phyloP scores from a whole-genome alignment of 2,797 vertebrate genomes.

The Phyllotis vaccarum region DNA sequence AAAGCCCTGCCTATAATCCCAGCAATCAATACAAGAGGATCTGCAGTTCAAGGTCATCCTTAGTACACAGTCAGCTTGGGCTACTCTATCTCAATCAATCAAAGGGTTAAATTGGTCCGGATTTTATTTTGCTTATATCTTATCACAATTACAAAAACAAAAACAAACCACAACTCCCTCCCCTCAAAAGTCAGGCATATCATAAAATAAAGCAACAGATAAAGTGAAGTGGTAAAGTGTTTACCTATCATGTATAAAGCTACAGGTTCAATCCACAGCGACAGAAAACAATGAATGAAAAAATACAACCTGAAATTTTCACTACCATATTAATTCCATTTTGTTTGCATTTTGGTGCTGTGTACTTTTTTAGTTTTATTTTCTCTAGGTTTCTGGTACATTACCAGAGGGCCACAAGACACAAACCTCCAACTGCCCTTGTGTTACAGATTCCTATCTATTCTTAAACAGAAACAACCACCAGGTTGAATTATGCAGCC shows the following conservation, averaged over 20 bases:
- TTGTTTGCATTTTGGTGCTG: background rate
- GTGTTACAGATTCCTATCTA: no score
- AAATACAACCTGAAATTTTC: background rate
- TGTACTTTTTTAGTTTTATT: background rate
- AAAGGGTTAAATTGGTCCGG: background rate
- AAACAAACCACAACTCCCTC: background rate
- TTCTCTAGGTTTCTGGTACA: background rate
- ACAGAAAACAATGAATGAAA: background rate
- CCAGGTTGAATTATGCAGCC: background rate
- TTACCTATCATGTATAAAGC: background rate
- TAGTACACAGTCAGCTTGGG: background rate
- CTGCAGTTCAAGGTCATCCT: background rate
- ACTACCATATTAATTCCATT: background rate
- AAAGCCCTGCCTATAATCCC: background rate
- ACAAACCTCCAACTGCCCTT: background rate
- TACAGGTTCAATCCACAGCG: background rate
- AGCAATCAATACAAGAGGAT: background rate
- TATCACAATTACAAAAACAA: background rate
- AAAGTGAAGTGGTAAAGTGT: background rate
- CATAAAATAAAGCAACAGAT: slow-evolving; percentile 43
- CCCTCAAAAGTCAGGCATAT: background rate
- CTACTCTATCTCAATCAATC: background rate
- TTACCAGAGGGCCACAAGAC: background rate
- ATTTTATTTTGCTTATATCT: background rate
- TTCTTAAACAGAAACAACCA: slow-evolving; percentile 22